Evolutionary conservation across 2,797 vertebrate genomes (phyloP), one percentile per base, ranked within the genome.

Genomic region (Spinus pinus): DNA sequence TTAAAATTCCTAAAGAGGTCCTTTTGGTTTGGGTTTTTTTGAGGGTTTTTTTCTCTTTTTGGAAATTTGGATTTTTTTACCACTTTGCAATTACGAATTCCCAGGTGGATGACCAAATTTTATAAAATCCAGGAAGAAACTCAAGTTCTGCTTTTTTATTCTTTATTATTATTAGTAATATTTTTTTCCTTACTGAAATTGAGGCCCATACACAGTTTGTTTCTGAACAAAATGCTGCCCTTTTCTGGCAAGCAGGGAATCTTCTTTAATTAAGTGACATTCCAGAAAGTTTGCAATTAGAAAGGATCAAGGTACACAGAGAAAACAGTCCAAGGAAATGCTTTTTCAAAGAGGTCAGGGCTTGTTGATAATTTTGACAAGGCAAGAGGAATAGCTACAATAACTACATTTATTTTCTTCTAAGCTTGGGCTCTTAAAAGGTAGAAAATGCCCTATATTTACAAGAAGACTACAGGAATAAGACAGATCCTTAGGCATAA

Each of bases 231-330:
- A 92, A 23, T 53, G 53, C 42, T 89, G 64, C 60, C 27, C 12
- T 85, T 86, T 83, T 82, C 53, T 80, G 44, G 50, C 50, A 95
- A 78, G 67, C 78, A 74, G 6, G 6, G 46, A 93, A 51, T 81
- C 50, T 23, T 93, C 60, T 85, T 74, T 85, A 96, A 94, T 95
- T 93, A 94, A 94, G 39, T 50, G 71, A 92, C 71, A 80, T 91
- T 81, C 71, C 72, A 92, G 79, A 93, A 88, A 86, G 67, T 82
- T 85, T 87, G 60, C 72, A 71, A 92, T 87, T 93, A 92, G 53
- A 65, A 82, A 42, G 53, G 64, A 85, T 92, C 88, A 93, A 82
- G 67, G 61, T 78, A 65, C 69, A 88, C 80, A 70, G 71, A 82
- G 60, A 91, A 86, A 93, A 86, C 14, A 80, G 86, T 90, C 88